Evolutionary conservation across 2,113 vertebrate genomes (phyloP), one percentile per base, ranked within the genome.

Genomic region (Nannobrachium achirus): DNA sequence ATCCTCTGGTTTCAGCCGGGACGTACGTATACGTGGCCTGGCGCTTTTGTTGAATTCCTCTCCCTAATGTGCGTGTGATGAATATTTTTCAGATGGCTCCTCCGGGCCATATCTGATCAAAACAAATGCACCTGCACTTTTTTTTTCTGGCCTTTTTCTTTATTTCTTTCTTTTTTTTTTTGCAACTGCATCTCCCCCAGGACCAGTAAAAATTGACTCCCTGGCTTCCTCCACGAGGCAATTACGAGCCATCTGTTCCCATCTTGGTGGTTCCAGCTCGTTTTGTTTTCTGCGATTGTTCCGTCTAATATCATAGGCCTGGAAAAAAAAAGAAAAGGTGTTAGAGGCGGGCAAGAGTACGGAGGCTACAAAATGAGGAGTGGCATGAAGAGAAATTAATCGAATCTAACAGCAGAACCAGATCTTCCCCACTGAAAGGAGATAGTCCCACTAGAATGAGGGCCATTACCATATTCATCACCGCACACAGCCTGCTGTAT

Each of bases 201-300:
- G 92, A 93, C 86, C 90, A 85, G 90, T 92, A 93, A 93, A 92
- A 93, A 93, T 93, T 91, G 92, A 93, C 92, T 93, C 92, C 91
- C 90, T 92, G 92, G 92, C 92, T 93, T 91, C 89, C 89, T 92
- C 91, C 87, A 90, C 82, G 82, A 93, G 91, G 91, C 91, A 93
- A 93, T 93, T 93, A 92, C 86, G 88, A 82, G 90, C 93, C 93
- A 93, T 93, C 93, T 93, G 93, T 92, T 93, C 91, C 85, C 89
- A 84, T 91, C 91, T 91, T 89, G 88, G 90, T 92, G 87, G 89
- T 91, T 93, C 92, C 91, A 92, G 89, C 89, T 92, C 91, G 87
- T 93, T 91, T 92, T 93, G 92, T 93, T 93, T 33, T 93, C 89
- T 92, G 90, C 89, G 86, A 91, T 93, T 93, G 92, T 93, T 93